phyloP scores from a whole-genome alignment of 2,797 vertebrate species.

The Gila robusta region DNA sequence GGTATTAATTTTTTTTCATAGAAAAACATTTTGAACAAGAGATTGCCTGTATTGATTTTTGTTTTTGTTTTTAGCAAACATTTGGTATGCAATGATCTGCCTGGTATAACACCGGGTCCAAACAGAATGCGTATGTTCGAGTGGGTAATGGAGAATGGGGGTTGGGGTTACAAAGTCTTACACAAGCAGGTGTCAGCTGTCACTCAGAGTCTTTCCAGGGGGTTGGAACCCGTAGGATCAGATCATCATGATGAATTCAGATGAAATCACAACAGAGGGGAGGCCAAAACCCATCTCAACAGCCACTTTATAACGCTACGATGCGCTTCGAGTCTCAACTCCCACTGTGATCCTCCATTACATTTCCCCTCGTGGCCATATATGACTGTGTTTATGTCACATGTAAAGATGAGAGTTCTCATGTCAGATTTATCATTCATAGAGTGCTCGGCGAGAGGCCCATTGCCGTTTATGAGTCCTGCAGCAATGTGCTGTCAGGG shows the following conservation, averaged over 20 bases:
- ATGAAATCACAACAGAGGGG: conserved; percentile 40
- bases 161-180: background rate
- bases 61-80: background rate
- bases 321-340: conserved; percentile 69
- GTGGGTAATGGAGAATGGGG: background rate
- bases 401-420: conserved; percentile 53
- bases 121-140: background rate
- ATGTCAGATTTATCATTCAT: conserved; percentile 56
- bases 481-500: conserved; percentile 47
- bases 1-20: background rate
- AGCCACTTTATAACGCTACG: conserved; percentile 60
- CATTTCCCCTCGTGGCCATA: conserved; percentile 44
- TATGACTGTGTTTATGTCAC: conserved; percentile 59
- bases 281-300: conserved; percentile 29
- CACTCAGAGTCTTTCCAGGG: conserved; percentile 35
- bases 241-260: conserved; percentile 51
- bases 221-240: conserved; percentile 20
- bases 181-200: conserved; percentile 44
- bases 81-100: background rate
- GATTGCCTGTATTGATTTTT: background rate
- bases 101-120: background rate
- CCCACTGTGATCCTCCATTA: conserved; percentile 45
- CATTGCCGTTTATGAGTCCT: conserved; percentile 55
- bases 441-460: conserved; percentile 17
- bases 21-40: background rate